Evolutionary conservation across 2,888 invertebrate genomes (phyloP), one percentile per base, ranked within the genome.

Genomic region (Drosophila meridiana): DNA sequence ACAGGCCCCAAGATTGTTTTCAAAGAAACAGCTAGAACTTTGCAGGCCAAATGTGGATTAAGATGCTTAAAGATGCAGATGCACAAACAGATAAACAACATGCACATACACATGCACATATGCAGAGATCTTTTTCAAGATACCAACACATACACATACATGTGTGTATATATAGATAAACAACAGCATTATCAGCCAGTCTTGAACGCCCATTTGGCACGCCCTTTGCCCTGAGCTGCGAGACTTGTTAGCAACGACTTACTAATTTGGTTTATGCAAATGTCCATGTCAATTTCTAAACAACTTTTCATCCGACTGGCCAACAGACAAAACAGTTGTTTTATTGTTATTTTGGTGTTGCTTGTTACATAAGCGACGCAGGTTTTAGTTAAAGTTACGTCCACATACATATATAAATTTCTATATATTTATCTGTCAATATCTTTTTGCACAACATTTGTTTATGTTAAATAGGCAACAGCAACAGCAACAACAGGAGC

Each of bases 221-320:
- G 60, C 62, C 75, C 43, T 14, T 14, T 42, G 70, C 65, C 62
- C 71, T 56, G n/a, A 38, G 42, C 56, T 55, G 40, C 9, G 55
- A 36, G 55, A 57, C 76, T 85, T 72, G 86, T 88, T 87, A 85
- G 77, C 86, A 62, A 48, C 56, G n/a, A 62, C 72, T 72, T 58
- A 84, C 77, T 83, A 83, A 88, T 80, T 78, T 59, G 42, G 71
- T 73, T 76, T 82, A 83, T 88, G 86, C 73, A 88, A 84, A 88
- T 88, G 55, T 36, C 26, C 57, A 32, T 73, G 79, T 77, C 84
- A 78, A 71, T 84, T 87, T 83, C 73, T 63, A 67, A 73, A 81
- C 69, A 73, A 78, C 73, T 80, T 83, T 80, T 74, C 83, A 67
- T 53, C 30, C 43, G 30, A 3, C 50, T 30, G 50, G 38, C n/a